Percentiles rank a stretch among this genome's conserved stretches.
Evolutionary conservation across 2,888 invertebrate genomes (phyloP).

Genomic region (Chrysodeixis includens): DNA sequence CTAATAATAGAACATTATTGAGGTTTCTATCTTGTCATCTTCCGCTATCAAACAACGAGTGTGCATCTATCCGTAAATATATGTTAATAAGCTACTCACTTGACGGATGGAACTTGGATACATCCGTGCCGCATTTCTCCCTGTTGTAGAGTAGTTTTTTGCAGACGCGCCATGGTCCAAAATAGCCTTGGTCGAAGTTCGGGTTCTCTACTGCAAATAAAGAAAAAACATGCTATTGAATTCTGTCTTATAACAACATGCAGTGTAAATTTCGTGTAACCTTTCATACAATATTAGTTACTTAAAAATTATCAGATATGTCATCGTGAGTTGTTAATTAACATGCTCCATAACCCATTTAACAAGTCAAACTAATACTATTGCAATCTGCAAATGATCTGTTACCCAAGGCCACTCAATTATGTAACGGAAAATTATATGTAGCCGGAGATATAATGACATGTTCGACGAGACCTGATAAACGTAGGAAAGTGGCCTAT

Average conservation of each 20-base stretch:
- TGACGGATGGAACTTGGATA: slow-evolving; percentile 93
- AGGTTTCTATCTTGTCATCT: slow-evolving; percentile 8
- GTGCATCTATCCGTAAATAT: slow-evolving; percentile 25
- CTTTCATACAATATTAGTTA: slow-evolving; percentile 19
- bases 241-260: background rate
- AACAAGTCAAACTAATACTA: slow-evolving; percentile 20
- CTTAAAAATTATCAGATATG: slow-evolving; percentile 29
- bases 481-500: slow-evolving; percentile 49
- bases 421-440: slow-evolving; percentile 30
- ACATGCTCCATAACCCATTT: slow-evolving; percentile 28
- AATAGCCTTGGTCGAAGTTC: slow-evolving; percentile 94
- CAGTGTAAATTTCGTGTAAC: background rate
- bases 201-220: slow-evolving; percentile 89
- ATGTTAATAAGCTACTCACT: slow-evolving; percentile 89
- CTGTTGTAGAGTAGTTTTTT: slow-evolving; percentile 94
- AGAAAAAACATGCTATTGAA: slow-evolving; percentile 25
- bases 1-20: slow-evolving; percentile 17
- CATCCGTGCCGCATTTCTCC: slow-evolving; percentile 94
- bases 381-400: slow-evolving; percentile 1
- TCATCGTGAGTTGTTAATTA: slow-evolving; percentile 41
- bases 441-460: slow-evolving; percentile 27
- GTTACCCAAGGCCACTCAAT: slow-evolving; percentile 24
- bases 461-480: slow-evolving; percentile 37
- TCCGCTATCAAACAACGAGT: slow-evolving; percentile 30
- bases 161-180: slow-evolving; percentile 96